Base-by-base conservation (phyloP, 2,797 vertebrate species). In the Sphaeramia orbicularis region DNA sequence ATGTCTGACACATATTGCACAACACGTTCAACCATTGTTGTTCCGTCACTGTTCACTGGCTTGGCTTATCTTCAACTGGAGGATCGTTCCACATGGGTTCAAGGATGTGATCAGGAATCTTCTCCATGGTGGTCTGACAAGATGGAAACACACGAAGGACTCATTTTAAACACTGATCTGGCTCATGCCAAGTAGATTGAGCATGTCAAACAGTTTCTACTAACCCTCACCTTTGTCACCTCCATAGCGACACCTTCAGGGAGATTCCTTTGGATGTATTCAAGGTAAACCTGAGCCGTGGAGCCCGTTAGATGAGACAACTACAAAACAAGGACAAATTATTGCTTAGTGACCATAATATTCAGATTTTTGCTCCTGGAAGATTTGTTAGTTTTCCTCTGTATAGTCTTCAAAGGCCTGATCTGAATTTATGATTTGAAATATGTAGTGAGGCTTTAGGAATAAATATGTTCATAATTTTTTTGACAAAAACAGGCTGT, bases 211-310 rank as follows among this genome's bases (percentile, higher is more conserved):
- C 10, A 21, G 10, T 21, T 15, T 37, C 48, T 47, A 19, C n/a
- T 41, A 51, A 15, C 4, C 3, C 64, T 74, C 85, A 96, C 97
- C 94, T 96, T 97, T 73, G 93, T 96, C 52, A 99, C 94, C 88
- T 97, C 95, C 96, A 99, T 96, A 61, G 97, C 96, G 41, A 99
- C 95, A 1, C 98, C 97, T 90, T 99, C 98, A 4, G 98, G 98
- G 57, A 99, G 90, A 86, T 99, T 99, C 57, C 97, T 95, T 87
- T 99, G 95, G 71, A 99, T 95, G 1, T 99, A 99, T 81, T 99
- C 98, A 74, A 99, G 91, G 75, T 97, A 99, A 10, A 95, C 96
- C 18, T 89, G 86, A 7, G 95, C 95, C 51, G 96, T 98, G 76
- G 95, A 95, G 59, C 97, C 94, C 1, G 98, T 99, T 72, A 99